phyloP scores from a whole-genome alignment of 53 echinoderm and acorn worm species.

The Crossaster papposus region DNA sequence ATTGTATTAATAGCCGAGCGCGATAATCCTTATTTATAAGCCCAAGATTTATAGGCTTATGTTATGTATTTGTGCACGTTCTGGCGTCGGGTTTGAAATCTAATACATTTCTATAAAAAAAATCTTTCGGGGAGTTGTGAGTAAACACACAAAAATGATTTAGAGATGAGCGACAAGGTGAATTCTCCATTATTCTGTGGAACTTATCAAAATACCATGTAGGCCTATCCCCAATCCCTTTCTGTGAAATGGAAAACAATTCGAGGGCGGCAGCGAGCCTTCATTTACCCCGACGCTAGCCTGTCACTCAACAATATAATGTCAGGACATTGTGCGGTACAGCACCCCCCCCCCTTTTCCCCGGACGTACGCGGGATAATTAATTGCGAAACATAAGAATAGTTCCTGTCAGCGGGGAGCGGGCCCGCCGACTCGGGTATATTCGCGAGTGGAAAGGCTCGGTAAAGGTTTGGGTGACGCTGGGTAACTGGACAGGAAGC shows the following conservation, averaged over 20 bases:
- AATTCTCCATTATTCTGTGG: too few species aligned
- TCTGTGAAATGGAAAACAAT: background rate
- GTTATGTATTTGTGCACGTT: too few species aligned
- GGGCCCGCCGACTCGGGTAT: background rate
- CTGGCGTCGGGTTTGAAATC: too few species aligned
- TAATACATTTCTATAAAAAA: too few species aligned
- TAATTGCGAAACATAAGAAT: background rate
- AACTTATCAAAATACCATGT: too few species aligned
- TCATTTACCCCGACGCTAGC: background rate
- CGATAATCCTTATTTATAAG: too few species aligned
- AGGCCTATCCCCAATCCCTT: background rate
- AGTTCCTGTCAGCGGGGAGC: background rate
- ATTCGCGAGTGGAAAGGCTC: background rate
- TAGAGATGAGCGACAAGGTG: too few species aligned
- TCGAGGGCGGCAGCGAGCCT: background rate
- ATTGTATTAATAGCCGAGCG: too few species aligned
- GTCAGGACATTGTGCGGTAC: background rate
- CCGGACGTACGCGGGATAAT: background rate
- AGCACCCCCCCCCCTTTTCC: background rate
- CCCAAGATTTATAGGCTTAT: too few species aligned
- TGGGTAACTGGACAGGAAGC: background rate
- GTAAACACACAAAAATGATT: too few species aligned
- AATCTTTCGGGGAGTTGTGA: too few species aligned
- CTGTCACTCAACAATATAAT: background rate
- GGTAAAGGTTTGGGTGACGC: background rate